phyloP scores from a whole-genome alignment of 2,888 invertebrate genomes.

The Melipona bicolor region DNA sequence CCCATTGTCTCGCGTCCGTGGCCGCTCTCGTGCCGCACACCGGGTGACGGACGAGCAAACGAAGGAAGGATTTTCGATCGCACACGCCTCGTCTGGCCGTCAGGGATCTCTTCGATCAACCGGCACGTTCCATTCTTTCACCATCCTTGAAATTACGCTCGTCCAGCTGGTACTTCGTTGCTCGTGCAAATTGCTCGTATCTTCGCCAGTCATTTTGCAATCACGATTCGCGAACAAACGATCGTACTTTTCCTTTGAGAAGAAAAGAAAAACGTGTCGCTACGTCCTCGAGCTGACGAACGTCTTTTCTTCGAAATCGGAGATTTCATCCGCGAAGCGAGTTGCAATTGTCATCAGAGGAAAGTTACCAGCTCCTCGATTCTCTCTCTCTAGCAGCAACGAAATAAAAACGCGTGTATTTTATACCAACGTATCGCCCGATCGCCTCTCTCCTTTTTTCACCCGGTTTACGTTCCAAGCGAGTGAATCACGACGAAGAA shows the following conservation, averaged over 20 bases:
- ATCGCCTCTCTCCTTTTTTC: too few species aligned
- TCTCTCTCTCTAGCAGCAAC: too few species aligned
- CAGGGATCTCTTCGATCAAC: conserved; percentile 20
- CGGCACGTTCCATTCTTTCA: conserved; percentile 10
- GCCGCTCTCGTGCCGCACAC: conserved; percentile 31
- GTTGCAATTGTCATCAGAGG: too few species aligned
- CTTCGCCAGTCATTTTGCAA: background rate
- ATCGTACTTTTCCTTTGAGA: too few species aligned
- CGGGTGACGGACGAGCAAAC: conserved; percentile 44
- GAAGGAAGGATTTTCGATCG: conserved; percentile 22
- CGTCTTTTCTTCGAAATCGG: too few species aligned
- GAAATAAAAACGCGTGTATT: too few species aligned
- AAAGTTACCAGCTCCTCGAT: too few species aligned
- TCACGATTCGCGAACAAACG: background rate
- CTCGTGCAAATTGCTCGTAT: background rate
- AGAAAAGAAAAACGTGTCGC: too few species aligned
- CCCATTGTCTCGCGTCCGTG: conserved; percentile 60
- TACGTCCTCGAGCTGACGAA: too few species aligned
- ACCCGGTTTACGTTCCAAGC: too few species aligned
- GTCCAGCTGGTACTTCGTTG: conserved; percentile 11
- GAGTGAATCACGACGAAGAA: conserved; percentile 16
- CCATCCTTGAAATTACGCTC: conserved; percentile 7
- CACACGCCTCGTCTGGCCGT: background rate
- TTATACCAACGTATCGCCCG: too few species aligned
- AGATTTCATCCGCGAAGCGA: too few species aligned